phyloP scores from a whole-genome alignment of 1,140 invertebrate species.

The Catajapyx aquilonaris region DNA sequence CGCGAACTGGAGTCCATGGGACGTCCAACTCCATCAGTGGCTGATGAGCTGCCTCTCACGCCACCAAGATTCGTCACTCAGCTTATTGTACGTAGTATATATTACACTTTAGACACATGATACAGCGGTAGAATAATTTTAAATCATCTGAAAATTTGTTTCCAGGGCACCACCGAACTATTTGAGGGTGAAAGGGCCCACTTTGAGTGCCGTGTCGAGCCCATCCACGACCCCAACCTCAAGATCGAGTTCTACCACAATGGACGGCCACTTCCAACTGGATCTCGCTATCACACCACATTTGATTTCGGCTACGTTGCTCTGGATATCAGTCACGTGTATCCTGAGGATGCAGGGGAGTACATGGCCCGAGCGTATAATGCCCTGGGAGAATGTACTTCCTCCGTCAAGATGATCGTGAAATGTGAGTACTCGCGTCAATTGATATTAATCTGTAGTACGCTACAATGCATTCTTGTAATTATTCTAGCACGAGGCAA shows the following conservation, averaged over 20 bases:
- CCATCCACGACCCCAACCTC: conserved; percentile 72
- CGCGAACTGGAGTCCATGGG: conserved; percentile 67
- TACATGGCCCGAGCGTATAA: conserved; percentile 80
- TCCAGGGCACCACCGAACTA: conserved; percentile 57
- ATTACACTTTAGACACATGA: too few relatives aligned
- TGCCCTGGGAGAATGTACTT: conserved; percentile 62
- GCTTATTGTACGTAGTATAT: conserved; percentile 31
- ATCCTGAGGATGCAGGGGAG: conserved; percentile 83
- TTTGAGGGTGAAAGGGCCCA: conserved; percentile 70
- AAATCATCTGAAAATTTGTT: too few relatives aligned
- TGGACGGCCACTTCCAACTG: conserved; percentile 65
- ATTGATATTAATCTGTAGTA: conserved; percentile 1
- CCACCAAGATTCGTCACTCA: conserved; percentile 64
- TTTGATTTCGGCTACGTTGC: conserved; percentile 91
- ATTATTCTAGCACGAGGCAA: conserved; percentile 47
- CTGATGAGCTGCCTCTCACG: conserved; percentile 52
- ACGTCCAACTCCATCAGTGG: conserved; percentile 47
- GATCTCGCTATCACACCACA: conserved; percentile 73
- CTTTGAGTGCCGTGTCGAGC: conserved; percentile 78
- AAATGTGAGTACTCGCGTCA: conserved; percentile 11
- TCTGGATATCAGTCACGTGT: conserved; percentile 69
- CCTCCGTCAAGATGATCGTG: conserved; percentile 55
- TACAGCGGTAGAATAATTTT: too few relatives aligned
- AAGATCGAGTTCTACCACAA: conserved; percentile 81
- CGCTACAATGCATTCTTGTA: neutral